Evolutionary conservation across 2,888 invertebrate genomes (phyloP), one percentile per base, ranked within the genome.

Genomic region (Drosophila ezoana): DNA sequence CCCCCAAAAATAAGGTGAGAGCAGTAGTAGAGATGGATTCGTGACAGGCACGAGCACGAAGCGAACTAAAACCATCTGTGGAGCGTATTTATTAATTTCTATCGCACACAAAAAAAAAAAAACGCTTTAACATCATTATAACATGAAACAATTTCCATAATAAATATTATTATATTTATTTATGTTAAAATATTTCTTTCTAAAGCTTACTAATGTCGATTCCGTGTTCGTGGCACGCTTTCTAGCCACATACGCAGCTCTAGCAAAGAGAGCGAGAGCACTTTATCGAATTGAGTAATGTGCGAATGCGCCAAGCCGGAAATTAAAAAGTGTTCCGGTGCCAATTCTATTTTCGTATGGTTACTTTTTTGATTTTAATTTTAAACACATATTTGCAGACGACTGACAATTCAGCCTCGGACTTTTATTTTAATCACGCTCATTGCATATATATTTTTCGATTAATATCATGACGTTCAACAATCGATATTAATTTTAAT

Each of bases 301-400:
- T 41, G n/a, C 35, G 3, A 72, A 16, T 60, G 73, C 75, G 76
- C 64, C 75, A 35, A 53, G 41, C 56, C 70, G 70, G 70, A 73
- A 74, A 40, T 44, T 38, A 32, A 41, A 37, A 23, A 41, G 11
- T 44, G 41, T 47, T 41, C 33, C 41, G 51, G 16, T 51, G 53
- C 47, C 53, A 58, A 61, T 52, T 47, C 53, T 59, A 51, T 71
- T 65, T 65, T 65, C n/a, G 40, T 14, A 32, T 62, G 9, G 32
- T 52, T 28, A 11, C 13, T 32, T 43, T 38, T 16, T 37, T 11
- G 11, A 35, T 14, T 69, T 28, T 59, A 53, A 43, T 33, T 45
- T 57, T 41, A 49, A 53, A 40, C 18, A 53, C 16, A 23, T 38
- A 28, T 51, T n/a, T 23, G 13, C 23, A 18, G 20, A 20, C 33